These are phyloP conservation scores for Porites australiensis DNA, from an alignment of 64 coral and sea anemone species.

Conservation along the genomic window DNA sequence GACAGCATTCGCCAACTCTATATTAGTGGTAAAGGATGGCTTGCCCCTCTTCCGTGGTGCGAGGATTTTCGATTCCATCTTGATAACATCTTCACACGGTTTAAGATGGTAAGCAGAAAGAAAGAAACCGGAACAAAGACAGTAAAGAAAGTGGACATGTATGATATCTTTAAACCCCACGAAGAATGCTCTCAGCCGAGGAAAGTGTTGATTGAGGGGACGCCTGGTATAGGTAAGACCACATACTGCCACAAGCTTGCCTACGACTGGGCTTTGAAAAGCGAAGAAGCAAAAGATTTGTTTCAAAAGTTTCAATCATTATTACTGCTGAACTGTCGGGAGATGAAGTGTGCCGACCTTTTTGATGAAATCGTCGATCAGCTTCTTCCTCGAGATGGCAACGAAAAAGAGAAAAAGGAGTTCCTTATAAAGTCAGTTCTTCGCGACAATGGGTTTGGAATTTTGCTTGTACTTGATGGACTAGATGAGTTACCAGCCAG, in stretches of 20 bases:
- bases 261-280: neutral
- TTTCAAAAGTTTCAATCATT: slow-evolving; percentile 26
- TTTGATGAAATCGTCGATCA: neutral
- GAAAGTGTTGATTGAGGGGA: neutral
- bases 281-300: neutral
- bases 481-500: neutral
- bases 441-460: neutral
- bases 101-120: neutral
- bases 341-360: no score
- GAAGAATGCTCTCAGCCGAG: neutral
- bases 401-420: neutral
- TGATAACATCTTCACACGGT: neutral
- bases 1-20: neutral
- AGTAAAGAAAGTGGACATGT: neutral
- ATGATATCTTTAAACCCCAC: no score
- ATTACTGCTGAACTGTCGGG: neutral
- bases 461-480: neutral
- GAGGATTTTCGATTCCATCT: slow-evolving; percentile 1
- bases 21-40: neutral
- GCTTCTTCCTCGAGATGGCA: slow-evolving; percentile 29
- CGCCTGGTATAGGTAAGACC: no score
- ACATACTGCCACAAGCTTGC: no score
- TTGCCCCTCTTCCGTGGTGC: neutral
- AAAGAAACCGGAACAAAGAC: slow-evolving; percentile 3
- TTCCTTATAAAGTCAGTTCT: neutral